Base-by-base conservation (phyloP, 2,888 invertebrate species). In the Gymnoscelis rufifasciata region DNA sequence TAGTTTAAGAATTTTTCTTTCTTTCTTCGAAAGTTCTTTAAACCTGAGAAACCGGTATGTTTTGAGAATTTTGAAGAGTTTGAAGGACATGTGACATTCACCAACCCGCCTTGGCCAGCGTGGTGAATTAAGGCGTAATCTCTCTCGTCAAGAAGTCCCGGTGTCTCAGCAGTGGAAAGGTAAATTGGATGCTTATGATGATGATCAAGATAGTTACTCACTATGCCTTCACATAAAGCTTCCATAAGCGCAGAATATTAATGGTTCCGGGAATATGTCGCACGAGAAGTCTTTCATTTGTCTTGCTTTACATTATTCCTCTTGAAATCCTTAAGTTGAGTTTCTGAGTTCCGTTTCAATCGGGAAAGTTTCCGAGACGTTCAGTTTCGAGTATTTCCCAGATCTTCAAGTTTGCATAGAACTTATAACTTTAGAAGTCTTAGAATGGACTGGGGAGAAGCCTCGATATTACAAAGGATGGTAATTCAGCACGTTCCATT, bases 311-410 rank as follows among this genome's bases (percentile, higher is more conserved):
- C 26, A 40, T 48, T 43, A 36, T 43, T 43, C 36, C 26, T 40
- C 13, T 35, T 27, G 15, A 37, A 38, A 37, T 37, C 40, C 19
- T 6, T 26, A 36, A 43, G 43, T 43, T 30, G 30, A 14, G 37
- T 38, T 47, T 36, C 36, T 0, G 36, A 46, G 40, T 40, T 39
- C 29, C 35, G 27, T 40, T 40, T 41, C 29, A 43, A 47, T 38
- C 29, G 38, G 26, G 8, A 27, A 52, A 47, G 45, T 51, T 50
- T 35, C 19, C 29, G 35, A 46, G 43, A 37, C 39, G 38, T 35
- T 19, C 35, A 2, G 28, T 41, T n/a, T 19, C 19, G 19, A 19
- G 19, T 19, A 19, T 5, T 19, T 47, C 47, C 43, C 43, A 15
- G 27, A 41, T 27, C 24, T 26, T 14, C 12, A 35, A 43, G 35